These are phyloP conservation scores for Phaedon cochleariae DNA, from an alignment of 2,888 invertebrate genomes.

Conservation along the genomic window DNA sequence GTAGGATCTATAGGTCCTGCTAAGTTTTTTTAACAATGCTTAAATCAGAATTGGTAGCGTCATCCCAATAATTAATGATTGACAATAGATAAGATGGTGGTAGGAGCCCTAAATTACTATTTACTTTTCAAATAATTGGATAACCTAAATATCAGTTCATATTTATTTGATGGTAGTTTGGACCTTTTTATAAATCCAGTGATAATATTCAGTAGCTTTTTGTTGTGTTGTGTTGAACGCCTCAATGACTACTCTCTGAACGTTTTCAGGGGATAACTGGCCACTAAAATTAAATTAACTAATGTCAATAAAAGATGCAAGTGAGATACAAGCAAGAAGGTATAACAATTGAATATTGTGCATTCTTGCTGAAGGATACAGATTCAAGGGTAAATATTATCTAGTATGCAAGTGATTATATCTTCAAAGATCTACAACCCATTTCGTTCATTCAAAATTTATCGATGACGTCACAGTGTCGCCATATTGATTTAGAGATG, in stretches of 20 bases:
- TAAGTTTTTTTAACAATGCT: too few relatives aligned
- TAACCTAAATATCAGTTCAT: slow-evolving; percentile 24
- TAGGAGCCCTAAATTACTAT: neutral
- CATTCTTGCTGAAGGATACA: too few relatives aligned
- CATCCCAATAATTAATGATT: too few relatives aligned
- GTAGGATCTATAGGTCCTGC: too few relatives aligned
- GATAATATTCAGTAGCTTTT: slow-evolving; percentile 74
- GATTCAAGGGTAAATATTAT: too few relatives aligned
- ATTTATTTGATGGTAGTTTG: slow-evolving; percentile 63
- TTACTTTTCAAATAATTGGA: slow-evolving; percentile 12
- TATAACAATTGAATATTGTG: too few relatives aligned
- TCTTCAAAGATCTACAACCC: too few relatives aligned
- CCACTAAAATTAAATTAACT: slow-evolving; percentile 65
- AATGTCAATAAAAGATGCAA: neutral
- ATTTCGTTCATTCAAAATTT: too few relatives aligned
- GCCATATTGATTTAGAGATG: too few relatives aligned
- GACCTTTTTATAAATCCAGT: slow-evolving; percentile 82
- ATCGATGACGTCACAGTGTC: too few relatives aligned
- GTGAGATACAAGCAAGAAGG: neutral
- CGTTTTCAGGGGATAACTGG: slow-evolving; percentile 78
- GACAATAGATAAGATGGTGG: neutral
- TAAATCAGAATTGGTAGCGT: too few relatives aligned
- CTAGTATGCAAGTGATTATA: too few relatives aligned
- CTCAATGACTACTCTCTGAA: slow-evolving; percentile 72
- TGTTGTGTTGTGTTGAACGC: slow-evolving; percentile 75